A percentile compares a stretch with the other conserved stretches of the same genome.
phyloP scores from a whole-genome alignment of 2,113 vertebrate species.

The Panthera uncia region DNA sequence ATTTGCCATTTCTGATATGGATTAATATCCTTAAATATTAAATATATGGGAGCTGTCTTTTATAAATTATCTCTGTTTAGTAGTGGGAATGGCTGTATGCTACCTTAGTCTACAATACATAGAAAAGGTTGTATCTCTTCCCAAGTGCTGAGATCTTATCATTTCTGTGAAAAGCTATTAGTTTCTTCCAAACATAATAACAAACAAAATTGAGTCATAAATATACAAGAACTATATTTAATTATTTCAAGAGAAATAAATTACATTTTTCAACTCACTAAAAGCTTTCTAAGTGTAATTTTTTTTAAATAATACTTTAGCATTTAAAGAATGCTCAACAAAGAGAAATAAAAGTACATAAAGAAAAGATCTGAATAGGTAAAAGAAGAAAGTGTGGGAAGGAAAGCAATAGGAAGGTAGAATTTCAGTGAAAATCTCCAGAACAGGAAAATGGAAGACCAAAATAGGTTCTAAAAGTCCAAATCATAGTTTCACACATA shows the following conservation, averaged over 20 bases:
- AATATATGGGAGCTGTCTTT: not conserved
- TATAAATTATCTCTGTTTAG: not conserved
- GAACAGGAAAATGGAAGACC: not conserved
- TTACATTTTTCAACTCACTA: not conserved
- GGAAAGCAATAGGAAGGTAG: not conserved
- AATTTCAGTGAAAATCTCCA: not conserved
- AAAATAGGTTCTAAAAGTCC: not conserved
- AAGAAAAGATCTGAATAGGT: not conserved
- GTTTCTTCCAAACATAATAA: not conserved
- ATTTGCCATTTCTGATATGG: not conserved
- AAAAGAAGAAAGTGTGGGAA: not conserved
- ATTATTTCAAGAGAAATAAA: not conserved
- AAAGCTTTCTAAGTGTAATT: not conserved
- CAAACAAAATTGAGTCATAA: not conserved
- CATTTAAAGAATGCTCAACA: not conserved
- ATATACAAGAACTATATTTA: not conserved
- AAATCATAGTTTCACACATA: slow-evolving; percentile 16
- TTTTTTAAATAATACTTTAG: not conserved
- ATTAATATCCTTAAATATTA: not conserved
- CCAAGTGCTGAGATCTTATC: not conserved
- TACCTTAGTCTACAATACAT: not conserved
- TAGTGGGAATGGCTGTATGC: not conserved
- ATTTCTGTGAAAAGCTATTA: not conserved
- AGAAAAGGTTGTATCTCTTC: not conserved
- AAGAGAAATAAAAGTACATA: not conserved